Evolutionary conservation across 2,888 invertebrate species (phyloP).

Genomic region (Hydropsyche betteni): DNA sequence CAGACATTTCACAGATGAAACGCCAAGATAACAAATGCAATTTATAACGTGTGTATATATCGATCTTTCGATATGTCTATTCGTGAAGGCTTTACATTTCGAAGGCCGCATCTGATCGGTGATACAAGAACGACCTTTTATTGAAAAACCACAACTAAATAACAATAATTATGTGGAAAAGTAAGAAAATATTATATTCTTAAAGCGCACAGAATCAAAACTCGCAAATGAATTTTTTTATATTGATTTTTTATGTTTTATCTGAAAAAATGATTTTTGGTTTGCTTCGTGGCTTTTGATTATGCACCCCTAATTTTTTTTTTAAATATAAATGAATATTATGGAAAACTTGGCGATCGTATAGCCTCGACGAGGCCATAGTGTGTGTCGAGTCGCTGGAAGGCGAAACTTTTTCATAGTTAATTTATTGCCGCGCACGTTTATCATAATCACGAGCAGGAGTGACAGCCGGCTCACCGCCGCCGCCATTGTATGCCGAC

Average conservation of each 20-base stretch:
- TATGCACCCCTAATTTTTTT: too few relatives aligned
- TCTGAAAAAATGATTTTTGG: too few relatives aligned
- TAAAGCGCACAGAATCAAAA: too few relatives aligned
- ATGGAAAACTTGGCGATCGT: neutral
- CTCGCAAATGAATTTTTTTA: too few relatives aligned
- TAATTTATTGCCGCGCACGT: slow-evolving; percentile 50
- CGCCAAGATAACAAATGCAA: slow-evolving; percentile 2
- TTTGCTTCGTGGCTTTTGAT: too few relatives aligned
- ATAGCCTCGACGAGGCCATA: slow-evolving; percentile 12
- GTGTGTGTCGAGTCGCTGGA: slow-evolving; percentile 38
- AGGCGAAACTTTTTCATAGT: slow-evolving; percentile 50
- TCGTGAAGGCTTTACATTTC: neutral
- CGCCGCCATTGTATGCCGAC: slow-evolving; percentile 26
- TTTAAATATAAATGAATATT: too few relatives aligned
- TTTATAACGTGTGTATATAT: slow-evolving; percentile 10
- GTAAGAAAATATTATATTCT: too few relatives aligned
- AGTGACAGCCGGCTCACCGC: slow-evolving; percentile 49
- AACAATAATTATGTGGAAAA: too few relatives aligned
- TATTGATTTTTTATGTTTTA: too few relatives aligned
- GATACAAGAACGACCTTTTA: too few relatives aligned
- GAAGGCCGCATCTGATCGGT: neutral
- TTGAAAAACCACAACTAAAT: too few relatives aligned
- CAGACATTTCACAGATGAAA: neutral
- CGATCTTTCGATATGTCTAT: slow-evolving; percentile 10
- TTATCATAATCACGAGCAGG: slow-evolving; percentile 51